A percentile compares a stretch with the other conserved stretches of the same genome.
These are phyloP conservation scores for Drosophila azteca DNA, from an alignment of 1,140 invertebrate species.

Conservation along the genomic window DNA sequence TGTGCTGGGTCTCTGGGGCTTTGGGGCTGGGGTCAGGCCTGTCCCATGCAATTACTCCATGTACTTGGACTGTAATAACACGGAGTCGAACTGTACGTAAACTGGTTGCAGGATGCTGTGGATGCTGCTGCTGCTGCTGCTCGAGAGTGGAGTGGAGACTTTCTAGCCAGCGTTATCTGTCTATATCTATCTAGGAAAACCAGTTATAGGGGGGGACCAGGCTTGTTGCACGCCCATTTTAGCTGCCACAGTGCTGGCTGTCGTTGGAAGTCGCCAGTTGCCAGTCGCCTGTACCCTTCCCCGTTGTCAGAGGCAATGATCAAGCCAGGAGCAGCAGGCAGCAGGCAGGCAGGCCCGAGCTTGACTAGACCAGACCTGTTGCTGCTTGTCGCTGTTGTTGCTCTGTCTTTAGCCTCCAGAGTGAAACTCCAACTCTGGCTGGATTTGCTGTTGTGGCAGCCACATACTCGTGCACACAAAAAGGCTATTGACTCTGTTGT, in stretches of 20 bases:
- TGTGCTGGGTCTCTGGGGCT: not conserved
- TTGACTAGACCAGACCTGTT: conserved; percentile 74
- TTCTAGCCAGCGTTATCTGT: conserved; percentile 59
- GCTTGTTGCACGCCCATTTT: conserved; percentile 72
- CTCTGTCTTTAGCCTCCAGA: conserved; percentile 28
- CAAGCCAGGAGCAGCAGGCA: conserved; percentile 61
- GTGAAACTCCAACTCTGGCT: conserved; percentile 33
- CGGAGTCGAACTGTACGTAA: conserved; percentile 77
- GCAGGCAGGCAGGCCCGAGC: conserved; percentile 46
- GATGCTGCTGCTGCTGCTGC: conserved; percentile 44
- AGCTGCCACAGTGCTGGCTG: conserved; percentile 35
- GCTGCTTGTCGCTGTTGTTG: conserved; percentile 39
- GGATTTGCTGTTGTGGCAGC: conserved; percentile 42
- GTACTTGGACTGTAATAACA: conserved; percentile 78
- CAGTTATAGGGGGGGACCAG: conserved; percentile 73
- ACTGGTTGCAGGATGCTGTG: conserved; percentile 65
- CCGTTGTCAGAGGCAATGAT: conserved; percentile 57
- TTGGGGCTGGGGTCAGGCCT: conserved; percentile 40
- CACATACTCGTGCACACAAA: conserved; percentile 3
- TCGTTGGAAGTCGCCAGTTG: not conserved
- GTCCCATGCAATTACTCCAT: conserved; percentile 78
- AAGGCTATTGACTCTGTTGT: conserved; percentile 75
- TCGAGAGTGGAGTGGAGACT: conserved; percentile 42
- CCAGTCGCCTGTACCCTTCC: not conserved
- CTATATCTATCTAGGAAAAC: conserved; percentile 79